phyloP scores from a whole-genome alignment of 2,888 invertebrate species.

The Lasiommata megera region DNA sequence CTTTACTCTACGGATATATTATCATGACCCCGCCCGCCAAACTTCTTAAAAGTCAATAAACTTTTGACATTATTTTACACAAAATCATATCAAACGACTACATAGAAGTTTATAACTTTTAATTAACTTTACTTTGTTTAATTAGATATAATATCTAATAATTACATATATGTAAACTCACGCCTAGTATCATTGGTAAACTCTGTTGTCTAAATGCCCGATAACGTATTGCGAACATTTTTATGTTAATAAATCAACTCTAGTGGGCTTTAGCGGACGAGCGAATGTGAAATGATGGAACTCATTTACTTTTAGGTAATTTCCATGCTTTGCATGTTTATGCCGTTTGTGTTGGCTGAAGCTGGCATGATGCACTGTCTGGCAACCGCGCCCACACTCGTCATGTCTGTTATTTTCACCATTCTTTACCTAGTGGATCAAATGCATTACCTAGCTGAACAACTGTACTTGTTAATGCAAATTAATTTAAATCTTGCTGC shows the following conservation, averaged over 20 bases:
- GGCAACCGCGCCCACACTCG: conserved; percentile 62
- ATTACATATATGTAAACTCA: too few relatives aligned
- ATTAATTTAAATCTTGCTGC: conserved; percentile 46
- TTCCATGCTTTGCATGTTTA: conserved; percentile 67
- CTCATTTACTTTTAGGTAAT: conserved; percentile 73
- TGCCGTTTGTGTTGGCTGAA: conserved; percentile 58
- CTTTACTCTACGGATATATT: too few relatives aligned
- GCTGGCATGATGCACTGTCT: conserved; percentile 59
- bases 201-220: too few relatives aligned
- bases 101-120: too few relatives aligned
- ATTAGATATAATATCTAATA: too few relatives aligned
- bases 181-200: too few relatives aligned
- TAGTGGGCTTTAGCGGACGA: neutral
- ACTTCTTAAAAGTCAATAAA: neutral
- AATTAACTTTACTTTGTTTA: too few relatives aligned
- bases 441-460: conserved; percentile 68
- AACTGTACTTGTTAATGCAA: conserved; percentile 57
- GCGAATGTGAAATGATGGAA: conserved; percentile 39
- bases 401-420: conserved; percentile 65
- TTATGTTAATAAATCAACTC: neutral
- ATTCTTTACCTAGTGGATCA: conserved; percentile 72
- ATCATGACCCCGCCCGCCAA: too few relatives aligned
- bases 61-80: conserved; percentile 13
- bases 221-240: too few relatives aligned
- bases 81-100: too few relatives aligned